Evolutionary conservation across 1,140 invertebrate genomes (phyloP).

Genomic region (Heliothis subflexa): DNA sequence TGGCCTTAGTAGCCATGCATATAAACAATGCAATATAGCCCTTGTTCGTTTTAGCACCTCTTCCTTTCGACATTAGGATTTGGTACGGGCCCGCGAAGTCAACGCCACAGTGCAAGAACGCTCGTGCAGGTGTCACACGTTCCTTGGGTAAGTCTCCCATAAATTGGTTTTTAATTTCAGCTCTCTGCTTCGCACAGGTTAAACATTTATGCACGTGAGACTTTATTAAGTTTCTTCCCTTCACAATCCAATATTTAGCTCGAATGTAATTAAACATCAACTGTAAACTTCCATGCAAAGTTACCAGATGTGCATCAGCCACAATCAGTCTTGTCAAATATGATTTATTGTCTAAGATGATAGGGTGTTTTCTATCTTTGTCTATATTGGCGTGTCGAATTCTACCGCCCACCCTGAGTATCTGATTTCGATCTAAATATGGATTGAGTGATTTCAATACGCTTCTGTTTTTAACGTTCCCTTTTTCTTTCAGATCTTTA

Average conservation of each 20-base stretch:
- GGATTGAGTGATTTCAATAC: background rate
- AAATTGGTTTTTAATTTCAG: background rate
- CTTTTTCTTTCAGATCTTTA: background rate
- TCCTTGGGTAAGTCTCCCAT: background rate
- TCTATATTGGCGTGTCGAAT: background rate
- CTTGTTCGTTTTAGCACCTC: background rate
- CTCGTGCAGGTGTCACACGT: background rate
- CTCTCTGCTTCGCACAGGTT: too few species aligned
- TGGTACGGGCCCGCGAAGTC: background rate
- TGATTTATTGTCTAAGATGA: background rate
- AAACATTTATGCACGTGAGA: background rate
- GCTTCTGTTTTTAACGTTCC: background rate
- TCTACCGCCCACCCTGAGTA: constrained; percentile 10
- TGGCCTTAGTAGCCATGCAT: constrained; percentile 1
- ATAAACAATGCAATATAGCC: background rate
- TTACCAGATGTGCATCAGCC: background rate
- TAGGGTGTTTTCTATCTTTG: background rate
- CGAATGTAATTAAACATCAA: background rate
- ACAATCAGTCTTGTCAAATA: background rate
- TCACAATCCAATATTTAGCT: background rate
- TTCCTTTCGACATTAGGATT: background rate
- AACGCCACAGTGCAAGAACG: background rate
- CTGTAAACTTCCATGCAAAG: background rate
- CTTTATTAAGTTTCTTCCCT: background rate
- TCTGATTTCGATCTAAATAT: background rate